A percentile compares a stretch with the other conserved stretches of the same genome.
Evolutionary conservation across 2,888 invertebrate species (phyloP).

Genomic region (Bursaphelenchus okinawaensis): DNA sequence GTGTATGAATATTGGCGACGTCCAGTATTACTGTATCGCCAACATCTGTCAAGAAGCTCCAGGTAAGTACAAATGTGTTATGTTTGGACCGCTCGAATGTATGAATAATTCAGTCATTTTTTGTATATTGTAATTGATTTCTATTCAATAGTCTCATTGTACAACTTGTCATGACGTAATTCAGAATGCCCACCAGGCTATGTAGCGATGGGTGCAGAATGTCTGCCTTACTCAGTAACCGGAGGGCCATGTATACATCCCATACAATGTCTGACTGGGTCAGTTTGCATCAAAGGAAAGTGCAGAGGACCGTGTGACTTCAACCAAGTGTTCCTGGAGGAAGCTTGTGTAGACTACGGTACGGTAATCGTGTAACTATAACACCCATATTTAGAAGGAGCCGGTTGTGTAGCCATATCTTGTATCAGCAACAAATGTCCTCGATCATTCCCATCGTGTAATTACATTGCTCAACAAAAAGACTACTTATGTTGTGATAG

Average conservation of each 20-base stretch:
- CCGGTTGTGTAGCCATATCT: conserved; percentile 20
- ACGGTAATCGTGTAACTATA: not conserved
- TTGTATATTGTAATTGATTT: too few species aligned
- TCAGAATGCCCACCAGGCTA: conserved; percentile 24
- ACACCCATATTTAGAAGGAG: conserved; percentile 19
- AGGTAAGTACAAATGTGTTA: too few species aligned
- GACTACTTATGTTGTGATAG: conserved; percentile 27
- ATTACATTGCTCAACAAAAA: conserved; percentile 24
- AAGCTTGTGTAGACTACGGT: conserved; percentile 24
- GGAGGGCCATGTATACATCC: conserved; percentile 15
- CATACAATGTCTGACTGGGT: conserved; percentile 22
- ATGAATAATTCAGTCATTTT: too few species aligned
- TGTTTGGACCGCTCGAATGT: too few species aligned
- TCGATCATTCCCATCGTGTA: conserved; percentile 23
- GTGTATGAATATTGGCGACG: conserved; percentile 13
- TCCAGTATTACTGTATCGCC: conserved; percentile 12
- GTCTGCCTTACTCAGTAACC: conserved; percentile 23
- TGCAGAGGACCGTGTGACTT: conserved; percentile 24
- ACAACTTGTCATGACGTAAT: too few species aligned
- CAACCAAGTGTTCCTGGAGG: conserved; percentile 21
- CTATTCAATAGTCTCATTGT: not conserved
- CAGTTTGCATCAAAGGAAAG: conserved; percentile 22
- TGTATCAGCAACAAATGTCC: conserved; percentile 20
- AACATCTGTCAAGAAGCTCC: conserved; percentile 18
- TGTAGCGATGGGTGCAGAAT: conserved; percentile 18